A percentile compares a stretch with the other conserved stretches of the same genome.
These are phyloP conservation scores for Hylaeus volcanicus DNA, from an alignment of 1,140 invertebrate species.

Conservation along the genomic window DNA sequence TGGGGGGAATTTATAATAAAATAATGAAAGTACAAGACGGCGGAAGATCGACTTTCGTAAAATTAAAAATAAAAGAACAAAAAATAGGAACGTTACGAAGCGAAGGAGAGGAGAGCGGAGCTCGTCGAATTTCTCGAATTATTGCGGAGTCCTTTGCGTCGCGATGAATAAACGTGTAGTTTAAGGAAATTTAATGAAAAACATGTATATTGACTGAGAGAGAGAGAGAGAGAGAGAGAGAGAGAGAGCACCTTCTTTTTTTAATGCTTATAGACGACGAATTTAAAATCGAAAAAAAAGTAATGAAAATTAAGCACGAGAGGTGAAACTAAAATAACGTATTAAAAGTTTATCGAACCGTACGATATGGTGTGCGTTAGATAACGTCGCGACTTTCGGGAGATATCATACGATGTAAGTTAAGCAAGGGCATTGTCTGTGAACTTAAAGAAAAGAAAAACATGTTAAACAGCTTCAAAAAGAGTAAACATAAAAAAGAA, in stretches of 20 bases:
- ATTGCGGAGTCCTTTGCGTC: conserved; percentile 4
- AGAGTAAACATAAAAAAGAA: neutral
- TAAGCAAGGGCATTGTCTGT: conserved; percentile 22
- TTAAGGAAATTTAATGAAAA: conserved; percentile 7
- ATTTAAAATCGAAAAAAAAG: conserved; percentile 5
- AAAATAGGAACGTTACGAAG: neutral
- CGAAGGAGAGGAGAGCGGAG: neutral
- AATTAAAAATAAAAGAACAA: neutral
- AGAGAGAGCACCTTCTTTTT: conserved; percentile 42
- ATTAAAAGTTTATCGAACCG: neutral
- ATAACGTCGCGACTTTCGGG: conserved; percentile 6
- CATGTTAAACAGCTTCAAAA: neutral
- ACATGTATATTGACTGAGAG: conserved; percentile 25
- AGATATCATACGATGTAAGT: conserved; percentile 26
- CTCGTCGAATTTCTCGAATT: conserved; percentile 14
- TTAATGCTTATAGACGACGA: conserved; percentile 49
- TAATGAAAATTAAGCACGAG: no score
- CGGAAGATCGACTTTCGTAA: neutral
- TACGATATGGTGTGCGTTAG: neutral
- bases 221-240: no score
- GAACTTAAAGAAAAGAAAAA: neutral
- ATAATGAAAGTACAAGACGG: conserved; percentile 30
- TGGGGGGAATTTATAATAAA: conserved; percentile 5
- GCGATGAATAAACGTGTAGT: conserved; percentile 3
- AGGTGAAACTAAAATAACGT: neutral